Conservation (phyloP, 1,140 invertebrate species). For the Doryteuthis pealeii region DNA sequence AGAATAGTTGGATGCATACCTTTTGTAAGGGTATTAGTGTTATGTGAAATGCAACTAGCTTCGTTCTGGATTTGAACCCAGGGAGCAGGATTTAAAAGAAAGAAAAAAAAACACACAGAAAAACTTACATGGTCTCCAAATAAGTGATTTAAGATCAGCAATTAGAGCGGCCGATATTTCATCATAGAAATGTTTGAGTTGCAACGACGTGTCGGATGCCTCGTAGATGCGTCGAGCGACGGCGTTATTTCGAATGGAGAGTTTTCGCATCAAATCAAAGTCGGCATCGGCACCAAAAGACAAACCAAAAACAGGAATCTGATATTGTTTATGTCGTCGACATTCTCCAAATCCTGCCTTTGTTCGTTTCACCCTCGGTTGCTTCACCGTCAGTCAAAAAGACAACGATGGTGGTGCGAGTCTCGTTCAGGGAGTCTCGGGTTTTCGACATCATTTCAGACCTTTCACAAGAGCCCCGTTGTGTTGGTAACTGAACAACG, state of each 20-base stretch:
- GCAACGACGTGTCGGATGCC: constrained; percentile 70
- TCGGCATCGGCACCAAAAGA: constrained; percentile 74
- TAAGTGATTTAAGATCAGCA: constrained; percentile 69
- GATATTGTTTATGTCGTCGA: constrained; percentile 34
- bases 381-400: constrained; percentile 76
- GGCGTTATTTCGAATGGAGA: constrained; percentile 70
- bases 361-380: constrained; percentile 67
- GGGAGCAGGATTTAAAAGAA: no score
- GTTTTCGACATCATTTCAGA: constrained; percentile 56
- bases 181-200: constrained; percentile 73
- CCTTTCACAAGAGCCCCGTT: constrained; percentile 66
- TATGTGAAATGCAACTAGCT: no score
- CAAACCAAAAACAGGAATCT: constrained; percentile 66
- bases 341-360: constrained; percentile 62
- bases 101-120: no score
- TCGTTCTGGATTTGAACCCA: no score
- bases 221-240: constrained; percentile 75
- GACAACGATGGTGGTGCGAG: constrained; percentile 65
- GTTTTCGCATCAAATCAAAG: constrained; percentile 67
- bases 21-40: no score
- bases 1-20: no score
- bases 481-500: constrained; percentile 64
- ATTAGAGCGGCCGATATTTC: constrained; percentile 73
- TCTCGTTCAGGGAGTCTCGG: constrained; percentile 14
- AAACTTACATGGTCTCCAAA: constrained; percentile 35